Evolutionary conservation across 2,888 invertebrate genomes (phyloP).

Genomic region (Clivina fossor): DNA sequence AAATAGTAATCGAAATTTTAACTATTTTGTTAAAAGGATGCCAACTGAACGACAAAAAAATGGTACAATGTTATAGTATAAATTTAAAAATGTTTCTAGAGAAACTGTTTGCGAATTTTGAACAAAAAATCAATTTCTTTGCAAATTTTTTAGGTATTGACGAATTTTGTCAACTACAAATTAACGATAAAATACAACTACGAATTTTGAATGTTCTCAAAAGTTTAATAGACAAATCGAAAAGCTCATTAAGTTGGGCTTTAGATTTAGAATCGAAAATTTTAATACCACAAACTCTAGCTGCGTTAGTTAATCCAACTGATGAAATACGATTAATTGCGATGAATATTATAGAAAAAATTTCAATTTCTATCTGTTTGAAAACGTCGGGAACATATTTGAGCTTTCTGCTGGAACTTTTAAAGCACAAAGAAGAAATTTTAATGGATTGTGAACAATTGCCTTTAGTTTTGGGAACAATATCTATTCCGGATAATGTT

Average conservation of each 20-base stretch:
- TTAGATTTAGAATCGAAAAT: constrained; percentile 54
- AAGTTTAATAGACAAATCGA: constrained; percentile 37
- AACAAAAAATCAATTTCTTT: constrained; percentile 59
- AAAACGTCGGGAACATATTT: too few species aligned
- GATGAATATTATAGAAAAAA: too few species aligned
- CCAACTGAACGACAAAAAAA: constrained; percentile 50
- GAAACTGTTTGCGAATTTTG: constrained; percentile 52
- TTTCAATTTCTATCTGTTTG: too few species aligned
- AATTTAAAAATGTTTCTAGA: constrained; percentile 55
- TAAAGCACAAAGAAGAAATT: constrained; percentile 61
- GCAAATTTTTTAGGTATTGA: constrained; percentile 57
- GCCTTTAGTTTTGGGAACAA: constrained; percentile 62
- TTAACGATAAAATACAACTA: constrained; percentile 55
- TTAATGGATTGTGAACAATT: constrained; percentile 68
- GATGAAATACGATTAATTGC: constrained; percentile 59
- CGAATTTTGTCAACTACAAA: constrained; percentile 31
- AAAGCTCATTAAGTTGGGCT: constrained; percentile 50
- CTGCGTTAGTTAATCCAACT: constrained; percentile 61
- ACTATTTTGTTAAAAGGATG: constrained; percentile 58
- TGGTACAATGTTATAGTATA: constrained; percentile 50
- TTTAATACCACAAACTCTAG: constrained; percentile 57
- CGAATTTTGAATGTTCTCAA: constrained; percentile 51
- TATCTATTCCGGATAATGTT: constrained; percentile 58
- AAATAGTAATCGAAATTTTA: constrained; percentile 54
- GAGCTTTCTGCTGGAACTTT: constrained; percentile 55